Conservation (phyloP, 2,888 invertebrate species). For the Andrena flavipes region DNA sequence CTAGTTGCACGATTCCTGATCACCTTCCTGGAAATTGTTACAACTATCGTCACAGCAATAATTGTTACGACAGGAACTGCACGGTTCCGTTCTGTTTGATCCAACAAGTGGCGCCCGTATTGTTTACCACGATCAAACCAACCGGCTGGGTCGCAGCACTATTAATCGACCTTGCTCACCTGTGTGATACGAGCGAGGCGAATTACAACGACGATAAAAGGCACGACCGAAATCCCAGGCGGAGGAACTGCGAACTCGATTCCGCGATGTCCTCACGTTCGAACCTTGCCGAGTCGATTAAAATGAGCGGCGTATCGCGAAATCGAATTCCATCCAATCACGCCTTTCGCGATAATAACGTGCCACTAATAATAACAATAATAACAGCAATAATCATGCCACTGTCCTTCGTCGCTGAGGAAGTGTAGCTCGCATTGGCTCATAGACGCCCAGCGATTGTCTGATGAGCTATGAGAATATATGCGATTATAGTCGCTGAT, state of each 20-base stretch:
- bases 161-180: conserved; percentile 24
- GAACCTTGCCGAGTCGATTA: conserved; percentile 69
- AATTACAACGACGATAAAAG: background rate
- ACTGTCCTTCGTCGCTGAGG: conserved; percentile 32
- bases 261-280: conserved; percentile 49
- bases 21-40: background rate
- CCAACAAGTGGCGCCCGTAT: background rate
- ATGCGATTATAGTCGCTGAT: no score
- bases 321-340: conserved; percentile 59
- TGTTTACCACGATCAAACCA: background rate
- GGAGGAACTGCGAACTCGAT: conserved; percentile 27
- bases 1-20: no score
- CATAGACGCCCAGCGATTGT: background rate
- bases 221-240: conserved; percentile 21
- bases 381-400: background rate
- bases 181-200: background rate
- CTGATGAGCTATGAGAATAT: background rate
- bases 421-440: conserved; percentile 10
- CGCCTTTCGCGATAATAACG: conserved; percentile 39
- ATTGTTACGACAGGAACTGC: background rate
- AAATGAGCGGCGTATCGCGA: conserved; percentile 70
- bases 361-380: conserved; percentile 54
- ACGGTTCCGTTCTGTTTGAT: background rate
- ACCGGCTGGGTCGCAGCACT: background rate
- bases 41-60: background rate